phyloP scores from a whole-genome alignment of 2,797 vertebrate species.

The Muscicapa striata region DNA sequence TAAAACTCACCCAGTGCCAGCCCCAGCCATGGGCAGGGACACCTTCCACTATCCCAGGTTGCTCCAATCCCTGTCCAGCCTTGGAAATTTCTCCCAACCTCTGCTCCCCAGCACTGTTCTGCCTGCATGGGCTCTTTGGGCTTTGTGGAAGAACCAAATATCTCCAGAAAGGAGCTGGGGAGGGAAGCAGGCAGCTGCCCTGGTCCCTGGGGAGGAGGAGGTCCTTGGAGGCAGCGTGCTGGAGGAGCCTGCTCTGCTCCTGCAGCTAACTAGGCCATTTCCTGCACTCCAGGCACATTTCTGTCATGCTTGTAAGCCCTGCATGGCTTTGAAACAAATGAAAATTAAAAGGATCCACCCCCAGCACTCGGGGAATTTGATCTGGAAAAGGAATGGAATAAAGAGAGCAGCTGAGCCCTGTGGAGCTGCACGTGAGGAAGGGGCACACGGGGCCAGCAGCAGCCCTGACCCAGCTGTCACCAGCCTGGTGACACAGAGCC shows the following conservation, averaged over 20 bases:
- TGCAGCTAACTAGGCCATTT: constrained; percentile 55
- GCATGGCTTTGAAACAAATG: neutral
- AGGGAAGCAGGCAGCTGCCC: neutral
- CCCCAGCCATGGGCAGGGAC: neutral
- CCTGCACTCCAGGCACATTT: constrained; percentile 43
- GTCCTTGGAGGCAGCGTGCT: neutral
- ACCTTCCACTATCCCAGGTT: neutral
- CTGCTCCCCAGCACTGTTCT: neutral
- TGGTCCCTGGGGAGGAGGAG: fast-evolving
- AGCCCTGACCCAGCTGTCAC: neutral
- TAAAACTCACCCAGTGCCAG: neutral
- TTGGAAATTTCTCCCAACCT: neutral
- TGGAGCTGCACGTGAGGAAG: neutral
- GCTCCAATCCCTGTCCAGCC: fast-evolving
- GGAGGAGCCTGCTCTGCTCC: constrained; percentile 1
- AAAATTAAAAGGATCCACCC: constrained; percentile 33
- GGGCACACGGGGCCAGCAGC: neutral
- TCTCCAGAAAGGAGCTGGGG: fast-evolving
- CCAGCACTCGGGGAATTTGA: constrained; percentile 12
- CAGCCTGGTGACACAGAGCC: neutral
- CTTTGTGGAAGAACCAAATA: neutral
- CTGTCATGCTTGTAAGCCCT: constrained; percentile 30
- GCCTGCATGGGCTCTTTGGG: neutral
- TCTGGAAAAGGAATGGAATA: neutral
- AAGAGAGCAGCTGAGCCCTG: neutral